Base-by-base conservation (phyloP, 1,140 invertebrate species). In the Drosophila nebulosa region DNA sequence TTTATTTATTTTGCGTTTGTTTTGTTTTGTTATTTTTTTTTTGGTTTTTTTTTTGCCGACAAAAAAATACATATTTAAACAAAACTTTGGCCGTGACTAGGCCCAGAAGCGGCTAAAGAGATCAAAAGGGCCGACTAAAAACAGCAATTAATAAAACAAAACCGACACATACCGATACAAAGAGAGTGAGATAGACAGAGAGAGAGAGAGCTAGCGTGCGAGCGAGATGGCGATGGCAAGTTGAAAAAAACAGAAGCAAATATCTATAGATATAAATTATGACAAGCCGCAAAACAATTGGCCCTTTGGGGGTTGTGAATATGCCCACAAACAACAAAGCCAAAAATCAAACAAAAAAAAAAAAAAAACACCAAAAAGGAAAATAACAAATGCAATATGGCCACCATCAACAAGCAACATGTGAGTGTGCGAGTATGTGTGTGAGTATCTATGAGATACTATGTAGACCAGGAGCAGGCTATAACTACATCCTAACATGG, bases 401-500 rank as follows among this genome's bases (percentile, higher is more conserved):
- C 84, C 74, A 83, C 79, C 83, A 69, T 86, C 26, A 55, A 39
- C 35, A 61, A 71, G 83, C 83, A 86, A 86, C 83, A 88, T 77
- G 80, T 85, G 57, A 52, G 26, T 7, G 7, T 30, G 26, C 4
- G 60, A n/a, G 22, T 60, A 14, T 46, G 27, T 36, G 26, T 63
- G 61, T 68, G 63, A 74, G 70, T 70, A 50, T 68, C 59, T 67
- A 36, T 61, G 65, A 60, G 52, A 56, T 39, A 63, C 24, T n/a
- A 24, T 27, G 24, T 73, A 62, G 53, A 32, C 50, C 32, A 59
- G 26, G 21, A 58, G 69, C 66, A 71, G 61, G 74, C 55, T 74
- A 86, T 83, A 66, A 85, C 79, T 80, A 84, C 81, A 86, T 84
- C 78, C 77, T 78, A 88, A 86, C 81, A 86, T 86, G 83, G 74